Percentiles rank a stretch among this genome's conserved stretches.
Conservation (phyloP, 1,140 invertebrate species). For the Choristoneura fumiferana region DNA sequence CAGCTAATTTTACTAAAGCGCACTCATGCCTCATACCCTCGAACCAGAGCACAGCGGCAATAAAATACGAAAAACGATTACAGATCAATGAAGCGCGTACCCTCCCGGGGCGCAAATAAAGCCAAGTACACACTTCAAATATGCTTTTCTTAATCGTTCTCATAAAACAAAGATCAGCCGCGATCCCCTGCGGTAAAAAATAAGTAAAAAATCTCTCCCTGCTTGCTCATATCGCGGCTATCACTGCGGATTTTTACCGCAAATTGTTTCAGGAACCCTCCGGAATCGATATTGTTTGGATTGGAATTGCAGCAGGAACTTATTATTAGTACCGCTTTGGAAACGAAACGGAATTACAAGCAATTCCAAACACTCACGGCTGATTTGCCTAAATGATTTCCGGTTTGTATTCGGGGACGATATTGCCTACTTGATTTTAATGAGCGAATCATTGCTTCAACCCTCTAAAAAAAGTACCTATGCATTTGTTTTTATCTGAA, state of each 20-base stretch:
- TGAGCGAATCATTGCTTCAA: too few relatives aligned
- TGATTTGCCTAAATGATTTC: slow-evolving; percentile 32
- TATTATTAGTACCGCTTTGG: slow-evolving; percentile 47
- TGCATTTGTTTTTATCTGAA: slow-evolving; percentile 1
- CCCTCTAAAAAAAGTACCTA: too few relatives aligned
- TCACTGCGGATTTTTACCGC: slow-evolving; percentile 57
- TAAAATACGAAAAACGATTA: slow-evolving; percentile 76
- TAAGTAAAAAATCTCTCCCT: slow-evolving; percentile 49
- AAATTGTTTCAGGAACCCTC: slow-evolving; percentile 62
- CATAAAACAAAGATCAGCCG: slow-evolving; percentile 77
- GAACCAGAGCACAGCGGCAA: slow-evolving; percentile 51
- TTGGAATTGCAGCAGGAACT: slow-evolving; percentile 38
- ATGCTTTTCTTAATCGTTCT: slow-evolving; percentile 79
- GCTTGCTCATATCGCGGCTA: slow-evolving; percentile 61
- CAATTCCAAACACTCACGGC: slow-evolving; percentile 40
- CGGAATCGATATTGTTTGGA: slow-evolving; percentile 57
- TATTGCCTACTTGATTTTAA: background rate
- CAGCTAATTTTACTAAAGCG: slow-evolving; percentile 45
- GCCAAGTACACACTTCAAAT: slow-evolving; percentile 76
- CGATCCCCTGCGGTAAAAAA: slow-evolving; percentile 51
- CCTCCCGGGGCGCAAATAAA: slow-evolving; percentile 71
- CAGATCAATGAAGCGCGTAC: slow-evolving; percentile 75
- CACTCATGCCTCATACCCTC: slow-evolving; percentile 65
- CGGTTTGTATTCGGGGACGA: slow-evolving; percentile 8
- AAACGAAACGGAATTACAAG: slow-evolving; percentile 44